Evolutionary conservation across 2,113 vertebrate genomes (phyloP).

Genomic region (Corapipo altera): DNA sequence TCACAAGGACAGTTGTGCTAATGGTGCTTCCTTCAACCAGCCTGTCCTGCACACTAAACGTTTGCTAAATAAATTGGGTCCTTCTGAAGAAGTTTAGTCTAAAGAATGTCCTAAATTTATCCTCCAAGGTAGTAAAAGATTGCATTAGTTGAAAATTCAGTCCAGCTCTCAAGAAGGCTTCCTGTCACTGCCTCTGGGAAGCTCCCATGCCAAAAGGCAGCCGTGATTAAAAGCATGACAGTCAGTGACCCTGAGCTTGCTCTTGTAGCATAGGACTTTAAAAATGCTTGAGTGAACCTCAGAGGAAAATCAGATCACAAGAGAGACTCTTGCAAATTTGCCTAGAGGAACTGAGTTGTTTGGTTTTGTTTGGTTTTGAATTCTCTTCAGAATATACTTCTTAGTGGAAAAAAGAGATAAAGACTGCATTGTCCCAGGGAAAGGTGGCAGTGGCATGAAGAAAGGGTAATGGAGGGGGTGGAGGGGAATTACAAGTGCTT

Average conservation of each 20-base stretch:
- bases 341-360: background rate
- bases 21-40: background rate
- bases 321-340: background rate
- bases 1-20: background rate
- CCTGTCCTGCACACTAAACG: background rate
- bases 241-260: conserved; percentile 10
- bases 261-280: background rate
- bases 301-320: conserved; percentile 1
- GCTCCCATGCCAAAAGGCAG: background rate
- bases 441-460: background rate
- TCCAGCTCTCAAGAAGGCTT: background rate
- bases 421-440: background rate
- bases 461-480: background rate
- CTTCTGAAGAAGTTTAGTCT: background rate
- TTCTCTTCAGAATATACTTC: background rate
- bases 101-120: background rate
- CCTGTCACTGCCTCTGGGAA: background rate
- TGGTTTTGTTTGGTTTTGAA: background rate
- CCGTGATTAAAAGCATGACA: background rate
- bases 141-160: background rate
- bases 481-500: background rate
- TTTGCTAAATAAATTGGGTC: background rate
- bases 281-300: conserved; percentile 43
- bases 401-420: background rate
- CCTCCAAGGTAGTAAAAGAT: background rate